Conservation (phyloP, 2,797 vertebrate genomes). For the Sebastes steindachneri region DNA sequence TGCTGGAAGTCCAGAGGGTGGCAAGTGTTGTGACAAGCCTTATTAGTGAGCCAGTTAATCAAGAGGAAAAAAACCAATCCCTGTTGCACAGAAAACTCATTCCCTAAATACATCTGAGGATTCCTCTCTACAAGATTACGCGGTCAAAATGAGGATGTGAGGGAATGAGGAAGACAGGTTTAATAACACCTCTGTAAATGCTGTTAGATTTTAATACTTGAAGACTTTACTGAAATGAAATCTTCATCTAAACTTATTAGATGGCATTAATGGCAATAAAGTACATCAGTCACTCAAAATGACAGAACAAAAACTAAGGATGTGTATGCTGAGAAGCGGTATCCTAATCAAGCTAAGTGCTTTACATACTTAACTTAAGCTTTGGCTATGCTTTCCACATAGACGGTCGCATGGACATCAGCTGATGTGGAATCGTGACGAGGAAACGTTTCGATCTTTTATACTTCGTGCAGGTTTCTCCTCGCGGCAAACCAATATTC, state of each 20-base stretch:
- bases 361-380: neutral
- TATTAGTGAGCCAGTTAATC: slow-evolving; percentile 55
- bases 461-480: too few relatives aligned
- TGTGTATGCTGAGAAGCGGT: neutral
- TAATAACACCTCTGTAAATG: slow-evolving; percentile 10
- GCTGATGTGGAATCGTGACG: too few relatives aligned
- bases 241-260: neutral
- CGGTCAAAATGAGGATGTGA: slow-evolving; percentile 36
- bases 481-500: too few relatives aligned
- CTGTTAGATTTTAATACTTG: neutral
- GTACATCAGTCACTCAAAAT: neutral
- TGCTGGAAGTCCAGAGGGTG: slow-evolving; percentile 24
- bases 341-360: neutral
- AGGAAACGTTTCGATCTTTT: too few relatives aligned
- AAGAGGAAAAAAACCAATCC: slow-evolving; percentile 22
- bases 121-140: slow-evolving; percentile 32
- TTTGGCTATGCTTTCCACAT: too few relatives aligned
- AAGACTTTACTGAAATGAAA: slow-evolving; percentile 9
- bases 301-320: neutral
- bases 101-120: slow-evolving; percentile 34
- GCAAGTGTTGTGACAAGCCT: slow-evolving; percentile 46
- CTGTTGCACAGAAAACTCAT: slow-evolving; percentile 31
- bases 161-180: slow-evolving; percentile 31
- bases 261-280: neutral
- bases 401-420: too few relatives aligned